Evolutionary conservation across 2,113 vertebrate genomes (phyloP), one percentile per base, ranked within the genome.

Genomic region (Falcunculus frontatus): DNA sequence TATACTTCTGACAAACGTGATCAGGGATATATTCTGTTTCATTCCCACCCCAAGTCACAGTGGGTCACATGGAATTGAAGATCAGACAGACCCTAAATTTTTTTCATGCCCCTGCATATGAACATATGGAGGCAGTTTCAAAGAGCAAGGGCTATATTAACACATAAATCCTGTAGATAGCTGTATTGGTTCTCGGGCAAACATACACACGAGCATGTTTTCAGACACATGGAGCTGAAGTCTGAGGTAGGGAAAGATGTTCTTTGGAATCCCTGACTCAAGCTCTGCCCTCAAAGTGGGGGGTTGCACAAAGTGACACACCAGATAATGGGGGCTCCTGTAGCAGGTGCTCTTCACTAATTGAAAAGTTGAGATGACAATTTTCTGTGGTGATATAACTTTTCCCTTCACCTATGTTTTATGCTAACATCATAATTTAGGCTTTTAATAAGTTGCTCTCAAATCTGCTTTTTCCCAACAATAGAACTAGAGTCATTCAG

Each of bases 171-270:
- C 56, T 46, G 47, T 56, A 33, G 68, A 26, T 42, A 44, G 25
- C 32, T 56, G 5, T 39, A 27, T 65, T 74, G 35, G 30, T 59
- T 79, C 47, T 88, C 33, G 16, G 57, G 49, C 32, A 67, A 47
- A 53, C 4, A 0, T 26, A 22, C 5, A 16, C 16, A 14, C 1
- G 32, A 15, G 5, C 16, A 5, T 11, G 12, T 25, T 72, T n/a
- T 35, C 37, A 70, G 47, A 25, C 19, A 19, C 4, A 0, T 5
- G 6, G 9, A 41, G 27, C 32, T 59, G 53, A 64, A 46, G 22
- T 47, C 74, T 79, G 87, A 49, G 27, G 13, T 20, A 47, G 27
- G 1, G 1, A 29, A 49, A 79, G 62, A 27, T 11, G 10, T n/a
- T 84, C 13, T 35, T 2, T 10, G 68, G 79, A 52, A 53, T 42